Evolutionary conservation across 2,797 vertebrate species (phyloP), one percentile per base, ranked within the genome.

Genomic region (Lemur catta): DNA sequence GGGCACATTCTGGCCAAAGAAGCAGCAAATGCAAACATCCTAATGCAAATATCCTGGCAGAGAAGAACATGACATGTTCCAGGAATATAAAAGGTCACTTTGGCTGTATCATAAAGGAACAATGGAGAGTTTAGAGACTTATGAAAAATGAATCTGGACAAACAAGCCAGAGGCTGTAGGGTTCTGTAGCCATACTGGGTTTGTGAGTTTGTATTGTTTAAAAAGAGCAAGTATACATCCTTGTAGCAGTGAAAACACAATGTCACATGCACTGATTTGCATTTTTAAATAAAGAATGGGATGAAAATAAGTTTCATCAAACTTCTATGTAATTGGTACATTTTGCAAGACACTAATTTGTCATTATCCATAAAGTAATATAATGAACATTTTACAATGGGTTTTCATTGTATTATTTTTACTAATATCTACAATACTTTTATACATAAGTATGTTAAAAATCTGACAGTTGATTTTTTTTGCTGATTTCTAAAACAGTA

Each of bases 301-400:
- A 52, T 57, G 63, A 79, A 74, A 85, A 82, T 82, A 69, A 63
- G 11, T 28, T 71, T 80, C 33, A 52, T 69, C 30, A 79, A 86
- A 4, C 0, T 85, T 88, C 57, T 65, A 14, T 50, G 11, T 59
- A 75, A 75, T 18, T 65, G 9, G 15, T 76, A n/a, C 26, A 88
- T 92, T 84, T 94, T 92, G 26, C 71, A 95, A 93, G 13, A 55
- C 15, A 84, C n/a, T 93, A 82, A 72, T 80, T 72, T 87, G 20
- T 74, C 35, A 74, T 90, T 89, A 75, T 81, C 4, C 18, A 65
- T 71, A 86, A 48, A 84, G 7, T 10, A 38, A 84, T 30, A 78
- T 33, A 90, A 81, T 26, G 6, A 89, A 0, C 20, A 86, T 72
- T 93, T 93, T 67, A 80, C 38, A 65, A 82, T 90, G 43, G 1